These are phyloP conservation scores for Chironomus tepperi DNA, from an alignment of 1,140 invertebrate genomes.

Conservation along the genomic window DNA sequence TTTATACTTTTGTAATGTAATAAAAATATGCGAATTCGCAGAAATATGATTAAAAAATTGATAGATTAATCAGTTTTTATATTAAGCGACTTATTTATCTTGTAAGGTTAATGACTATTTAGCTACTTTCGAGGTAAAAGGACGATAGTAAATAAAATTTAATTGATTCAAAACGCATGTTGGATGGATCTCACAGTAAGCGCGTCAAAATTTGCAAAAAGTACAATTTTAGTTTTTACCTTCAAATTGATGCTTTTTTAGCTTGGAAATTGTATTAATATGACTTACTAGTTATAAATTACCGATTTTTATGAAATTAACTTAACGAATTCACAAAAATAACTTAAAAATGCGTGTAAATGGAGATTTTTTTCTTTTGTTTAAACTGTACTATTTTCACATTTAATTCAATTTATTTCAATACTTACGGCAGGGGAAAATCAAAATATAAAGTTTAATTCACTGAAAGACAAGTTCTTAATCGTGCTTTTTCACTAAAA, in stretches of 20 bases:
- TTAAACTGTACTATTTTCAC: background rate
- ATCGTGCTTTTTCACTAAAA: too few relatives aligned
- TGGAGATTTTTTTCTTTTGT: background rate
- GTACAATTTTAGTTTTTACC: background rate
- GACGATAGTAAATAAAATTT: background rate
- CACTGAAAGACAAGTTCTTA: background rate
- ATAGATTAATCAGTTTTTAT: background rate
- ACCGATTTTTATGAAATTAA: background rate
- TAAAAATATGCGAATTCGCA: background rate
- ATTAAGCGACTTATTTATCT: background rate
- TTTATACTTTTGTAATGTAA: background rate
- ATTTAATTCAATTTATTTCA: background rate
- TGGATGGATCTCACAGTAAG: background rate
- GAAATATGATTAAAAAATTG: background rate
- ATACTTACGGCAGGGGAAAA: conserved; percentile 21
- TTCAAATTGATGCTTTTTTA: background rate
- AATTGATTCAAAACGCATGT: conserved; percentile 1
- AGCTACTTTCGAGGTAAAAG: background rate
- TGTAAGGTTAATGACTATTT: background rate
- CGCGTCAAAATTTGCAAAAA: background rate
- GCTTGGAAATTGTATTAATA: background rate
- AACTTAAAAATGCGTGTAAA: conserved; percentile 8
- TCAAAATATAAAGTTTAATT: conserved; percentile 19
- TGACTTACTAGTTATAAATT: background rate
- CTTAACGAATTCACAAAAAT: background rate